Evolutionary conservation across 2,797 vertebrate genomes (phyloP).

Genomic region (Hoplostethus atlanticus): DNA sequence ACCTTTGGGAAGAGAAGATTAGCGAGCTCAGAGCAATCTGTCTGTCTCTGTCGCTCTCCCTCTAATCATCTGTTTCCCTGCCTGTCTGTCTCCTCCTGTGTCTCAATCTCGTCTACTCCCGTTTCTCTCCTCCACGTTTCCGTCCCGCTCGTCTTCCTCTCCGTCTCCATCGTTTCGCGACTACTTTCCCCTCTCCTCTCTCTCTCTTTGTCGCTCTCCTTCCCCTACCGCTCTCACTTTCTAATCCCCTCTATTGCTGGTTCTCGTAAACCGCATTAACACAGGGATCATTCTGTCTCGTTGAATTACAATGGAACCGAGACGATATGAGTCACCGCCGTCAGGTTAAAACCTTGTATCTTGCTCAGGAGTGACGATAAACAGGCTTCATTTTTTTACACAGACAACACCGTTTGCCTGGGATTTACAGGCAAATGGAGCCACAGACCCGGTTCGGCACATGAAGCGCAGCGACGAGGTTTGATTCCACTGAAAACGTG

Average conservation of each 20-base stretch:
- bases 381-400: background rate
- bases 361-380: slow-evolving; percentile 40
- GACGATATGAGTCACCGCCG: slow-evolving; percentile 52
- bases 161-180: background rate
- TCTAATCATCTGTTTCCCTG: slow-evolving; percentile 34
- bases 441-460: slow-evolving; percentile 16
- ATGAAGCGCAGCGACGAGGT: background rate
- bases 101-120: slow-evolving; percentile 11
- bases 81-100: background rate
- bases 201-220: slow-evolving; percentile 43
- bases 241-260: slow-evolving; percentile 72
- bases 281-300: slow-evolving; percentile 69
- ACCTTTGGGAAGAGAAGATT: slow-evolving; percentile 68
- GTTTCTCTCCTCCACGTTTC: slow-evolving; percentile 16
- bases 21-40: slow-evolving; percentile 47
- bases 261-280: slow-evolving; percentile 75
- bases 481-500: slow-evolving; percentile 3
- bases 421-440: background rate
- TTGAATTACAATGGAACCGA: slow-evolving; percentile 68
- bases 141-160: slow-evolving; percentile 10
- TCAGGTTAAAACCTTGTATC: slow-evolving; percentile 46
- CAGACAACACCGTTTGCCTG: background rate
- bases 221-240: slow-evolving; percentile 27
- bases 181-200: background rate
- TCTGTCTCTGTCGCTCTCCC: slow-evolving; percentile 31